phyloP scores from a whole-genome alignment of 2,888 invertebrate genomes.

The Parapristionchus giblindavisi region DNA sequence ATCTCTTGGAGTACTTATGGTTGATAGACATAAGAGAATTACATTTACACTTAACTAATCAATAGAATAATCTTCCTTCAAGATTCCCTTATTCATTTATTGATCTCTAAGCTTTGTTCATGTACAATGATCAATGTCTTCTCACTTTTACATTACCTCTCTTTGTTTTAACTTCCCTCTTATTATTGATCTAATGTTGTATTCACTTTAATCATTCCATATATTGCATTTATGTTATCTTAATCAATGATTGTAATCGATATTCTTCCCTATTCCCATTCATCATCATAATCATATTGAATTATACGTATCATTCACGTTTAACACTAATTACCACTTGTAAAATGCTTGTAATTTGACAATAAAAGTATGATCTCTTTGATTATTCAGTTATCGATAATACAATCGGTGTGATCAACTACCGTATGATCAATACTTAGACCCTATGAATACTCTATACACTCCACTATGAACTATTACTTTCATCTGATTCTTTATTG shows the following conservation, averaged over 20 bases:
- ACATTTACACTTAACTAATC: conserved; percentile 54
- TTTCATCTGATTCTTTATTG: not conserved
- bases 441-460: too few relatives aligned
- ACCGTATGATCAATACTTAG: conserved; percentile 14
- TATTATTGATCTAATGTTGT: not conserved
- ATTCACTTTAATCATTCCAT: too few relatives aligned
- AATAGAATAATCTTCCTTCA: not conserved
- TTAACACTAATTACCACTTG: conserved; percentile 12
- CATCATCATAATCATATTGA: not conserved
- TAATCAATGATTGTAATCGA: not conserved
- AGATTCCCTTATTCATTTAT: not conserved
- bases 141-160: not conserved
- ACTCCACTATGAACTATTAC: not conserved
- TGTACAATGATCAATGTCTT: not conserved
- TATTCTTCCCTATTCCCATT: not conserved
- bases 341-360: conserved; percentile 16
- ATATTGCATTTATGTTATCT: not conserved
- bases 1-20: conserved; percentile 53
- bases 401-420: not conserved
- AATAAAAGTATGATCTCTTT: not conserved
- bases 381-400: conserved; percentile 11
- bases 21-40: conserved; percentile 54
- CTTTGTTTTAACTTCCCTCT: not conserved
- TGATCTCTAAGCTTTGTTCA: not conserved
- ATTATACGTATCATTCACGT: not conserved